Evolutionary conservation across 1,140 invertebrate species (phyloP).

Genomic region (Neelides sp.): DNA sequence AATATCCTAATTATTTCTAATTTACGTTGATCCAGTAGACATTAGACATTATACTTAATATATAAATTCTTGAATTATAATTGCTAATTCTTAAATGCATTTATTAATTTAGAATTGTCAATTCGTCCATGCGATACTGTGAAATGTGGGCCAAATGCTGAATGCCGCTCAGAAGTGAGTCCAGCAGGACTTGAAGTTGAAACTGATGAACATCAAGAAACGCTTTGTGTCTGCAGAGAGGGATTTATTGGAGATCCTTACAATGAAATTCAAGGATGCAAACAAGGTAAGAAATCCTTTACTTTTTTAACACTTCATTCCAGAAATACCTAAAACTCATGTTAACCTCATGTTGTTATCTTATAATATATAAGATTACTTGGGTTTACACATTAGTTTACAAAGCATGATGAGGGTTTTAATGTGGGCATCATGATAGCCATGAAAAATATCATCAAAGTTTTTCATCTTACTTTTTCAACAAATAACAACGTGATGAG

Average conservation of each 20-base stretch:
- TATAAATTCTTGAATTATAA: no score
- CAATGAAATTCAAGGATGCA: conserved; percentile 33
- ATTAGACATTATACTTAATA: no score
- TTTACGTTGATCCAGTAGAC: no score
- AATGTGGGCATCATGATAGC: neutral
- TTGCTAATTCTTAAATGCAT: no score
- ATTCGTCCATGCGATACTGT: conserved; percentile 25
- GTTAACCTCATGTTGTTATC: no score
- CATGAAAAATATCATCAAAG: neutral
- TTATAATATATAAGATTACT: no score
- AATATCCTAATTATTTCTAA: no score
- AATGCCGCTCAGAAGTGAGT: conserved; percentile 31
- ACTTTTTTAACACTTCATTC: conserved; percentile 3
- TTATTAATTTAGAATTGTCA: conserved; percentile 14
- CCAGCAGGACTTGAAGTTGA: conserved; percentile 18
- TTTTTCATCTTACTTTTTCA: neutral
- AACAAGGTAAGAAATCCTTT: conserved; percentile 14
- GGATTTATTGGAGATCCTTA: conserved; percentile 36
- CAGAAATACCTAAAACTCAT: no score
- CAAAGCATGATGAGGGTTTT: neutral
- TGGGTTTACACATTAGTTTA: no score
- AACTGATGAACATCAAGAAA: conserved; percentile 31
- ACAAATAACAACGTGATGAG: neutral
- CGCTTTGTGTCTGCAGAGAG: conserved; percentile 35
- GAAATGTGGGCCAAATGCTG: conserved; percentile 32